Base-by-base conservation (phyloP, 2,113 vertebrate genomes). In the Furnarius figulus region DNA sequence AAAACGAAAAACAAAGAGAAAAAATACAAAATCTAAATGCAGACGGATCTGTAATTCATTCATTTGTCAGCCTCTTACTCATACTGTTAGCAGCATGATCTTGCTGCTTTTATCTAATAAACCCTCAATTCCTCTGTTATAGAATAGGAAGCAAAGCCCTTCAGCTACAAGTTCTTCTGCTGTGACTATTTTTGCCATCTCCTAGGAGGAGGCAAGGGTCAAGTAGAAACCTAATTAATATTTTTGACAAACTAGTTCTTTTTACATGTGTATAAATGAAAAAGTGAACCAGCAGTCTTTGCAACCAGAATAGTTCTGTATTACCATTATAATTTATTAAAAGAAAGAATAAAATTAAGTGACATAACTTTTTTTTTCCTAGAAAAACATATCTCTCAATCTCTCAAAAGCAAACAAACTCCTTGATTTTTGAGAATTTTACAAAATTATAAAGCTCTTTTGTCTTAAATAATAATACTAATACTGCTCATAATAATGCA, bases 141-240 rank as follows among this genome's bases (percentile, higher is more conserved):
- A 35, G 30, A 73, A 85, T 5, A 85, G 39, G 40, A 82, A 80
- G 6, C 1, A 5, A 85, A 93, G 30, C 27, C 63, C 33, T 91
- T 82, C 73, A 91, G 35, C 55, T 89, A 56, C 28, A 55, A 66
- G 23, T 55, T 55, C 5, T 12, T 66, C 65, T 74, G 39, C 39
- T 93, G 77, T 33, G 77, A 62, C 31, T 93, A 28, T 67, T 87
- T 94, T 78, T 93, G 22, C 17, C 8, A 25, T 74, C 37, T 89
- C 35, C 73, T 81, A 81, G 33, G 25, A 55, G 33, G 30, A 94
- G 22, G 21, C 80, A 62, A 55, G 35, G 20, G 61, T 74, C 84
- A 93, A 94, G 70, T 59, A 75, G 68, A 81, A 94, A 62, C 22
- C 56, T 83, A 87, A 87, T 71, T 78, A 73, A 42, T 79, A 86